Percentiles rank a stretch among this genome's conserved stretches.
Conservation (phyloP, 2,888 invertebrate genomes). For the Epinotia bilunana region DNA sequence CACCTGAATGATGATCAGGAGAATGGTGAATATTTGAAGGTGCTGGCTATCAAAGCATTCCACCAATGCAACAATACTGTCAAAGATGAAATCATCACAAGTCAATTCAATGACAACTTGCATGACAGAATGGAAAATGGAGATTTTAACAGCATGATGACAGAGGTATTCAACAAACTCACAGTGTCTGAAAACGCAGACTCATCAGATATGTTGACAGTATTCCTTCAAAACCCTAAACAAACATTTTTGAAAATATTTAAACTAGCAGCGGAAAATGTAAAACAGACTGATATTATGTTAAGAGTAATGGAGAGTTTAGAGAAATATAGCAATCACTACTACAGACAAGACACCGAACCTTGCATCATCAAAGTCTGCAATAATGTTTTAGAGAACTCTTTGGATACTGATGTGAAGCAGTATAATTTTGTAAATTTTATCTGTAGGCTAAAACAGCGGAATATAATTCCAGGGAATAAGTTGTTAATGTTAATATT, state of each 20-base stretch:
- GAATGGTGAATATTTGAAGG: constrained; percentile 54
- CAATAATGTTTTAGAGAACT: constrained; percentile 57
- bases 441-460: constrained; percentile 62
- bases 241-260: constrained; percentile 68
- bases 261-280: constrained; percentile 64
- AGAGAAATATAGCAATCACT: constrained; percentile 65
- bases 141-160: constrained; percentile 60
- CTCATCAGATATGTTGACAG: constrained; percentile 61
- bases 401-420: constrained; percentile 58
- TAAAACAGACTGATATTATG: constrained; percentile 69
- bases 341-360: constrained; percentile 68
- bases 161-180: constrained; percentile 73
- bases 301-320: constrained; percentile 64
- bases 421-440: constrained; percentile 66
- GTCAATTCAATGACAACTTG: constrained; percentile 63
- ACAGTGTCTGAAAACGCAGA: constrained; percentile 61
- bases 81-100: constrained; percentile 63
- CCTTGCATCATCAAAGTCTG: constrained; percentile 63
- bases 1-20: constrained; percentile 53
- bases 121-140: constrained; percentile 56
- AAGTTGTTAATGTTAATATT: constrained; percentile 68
- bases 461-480: constrained; percentile 59
- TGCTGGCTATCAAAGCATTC: constrained; percentile 63
- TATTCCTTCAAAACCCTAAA: constrained; percentile 73
- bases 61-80: constrained; percentile 57